phyloP scores from a whole-genome alignment of 2,797 vertebrate genomes.

The Cryptoblepharus egeriae region DNA sequence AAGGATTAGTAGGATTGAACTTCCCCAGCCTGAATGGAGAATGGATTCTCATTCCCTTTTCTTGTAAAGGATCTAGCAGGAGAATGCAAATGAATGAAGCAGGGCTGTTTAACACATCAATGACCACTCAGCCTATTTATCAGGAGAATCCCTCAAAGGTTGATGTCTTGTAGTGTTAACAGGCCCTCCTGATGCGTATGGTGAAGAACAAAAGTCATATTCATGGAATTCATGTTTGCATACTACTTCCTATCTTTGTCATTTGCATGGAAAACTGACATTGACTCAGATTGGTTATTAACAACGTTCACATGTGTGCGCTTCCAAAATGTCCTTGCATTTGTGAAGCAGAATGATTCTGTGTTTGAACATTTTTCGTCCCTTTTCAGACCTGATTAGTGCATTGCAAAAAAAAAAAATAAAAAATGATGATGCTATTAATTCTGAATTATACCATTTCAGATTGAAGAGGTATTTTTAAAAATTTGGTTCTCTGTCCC shows the following conservation, averaged over 20 bases:
- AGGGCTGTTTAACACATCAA: conserved; percentile 16
- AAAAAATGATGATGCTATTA: too few species aligned
- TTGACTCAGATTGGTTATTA: background rate
- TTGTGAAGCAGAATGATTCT: background rate
- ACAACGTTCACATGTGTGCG: background rate
- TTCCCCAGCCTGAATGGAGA: background rate
- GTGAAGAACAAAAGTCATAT: conserved; percentile 12
- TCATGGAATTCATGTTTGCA: background rate
- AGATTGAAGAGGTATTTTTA: too few species aligned
- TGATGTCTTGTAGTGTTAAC: background rate
- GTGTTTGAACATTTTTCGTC: background rate
- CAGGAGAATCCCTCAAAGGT: conserved; percentile 3
- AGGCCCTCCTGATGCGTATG: background rate
- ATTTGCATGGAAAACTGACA: background rate
- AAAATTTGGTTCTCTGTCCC: too few species aligned
- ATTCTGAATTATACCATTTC: too few species aligned
- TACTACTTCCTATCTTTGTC: background rate
- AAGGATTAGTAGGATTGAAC: background rate
- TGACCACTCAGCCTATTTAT: background rate
- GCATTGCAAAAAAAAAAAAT: too few species aligned
- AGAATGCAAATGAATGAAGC: conserved; percentile 14
- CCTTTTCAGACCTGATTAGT: background rate
- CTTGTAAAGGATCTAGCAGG: background rate
- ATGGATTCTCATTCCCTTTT: background rate
- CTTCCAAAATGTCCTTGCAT: background rate